Conservation (phyloP, 2,797 vertebrate species). For the Sardinella longiceps region DNA sequence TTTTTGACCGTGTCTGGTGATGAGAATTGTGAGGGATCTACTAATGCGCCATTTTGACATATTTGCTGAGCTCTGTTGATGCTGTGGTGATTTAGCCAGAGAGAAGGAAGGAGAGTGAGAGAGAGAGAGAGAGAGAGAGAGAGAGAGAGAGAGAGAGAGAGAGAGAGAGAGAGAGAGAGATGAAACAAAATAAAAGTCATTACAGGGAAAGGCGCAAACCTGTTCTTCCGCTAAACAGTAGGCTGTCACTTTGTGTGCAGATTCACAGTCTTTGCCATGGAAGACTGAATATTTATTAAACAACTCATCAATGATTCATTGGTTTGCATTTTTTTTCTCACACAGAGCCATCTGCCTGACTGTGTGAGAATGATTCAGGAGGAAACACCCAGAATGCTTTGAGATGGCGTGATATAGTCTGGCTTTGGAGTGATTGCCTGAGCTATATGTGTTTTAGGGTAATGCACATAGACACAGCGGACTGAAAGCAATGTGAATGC, state of each 20-base stretch:
- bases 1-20: background rate
- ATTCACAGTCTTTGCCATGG: background rate
- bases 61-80: background rate
- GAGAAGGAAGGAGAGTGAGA: too few species aligned
- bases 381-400: background rate
- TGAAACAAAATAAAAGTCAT: background rate
- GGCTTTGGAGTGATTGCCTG: background rate
- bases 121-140: too few species aligned
- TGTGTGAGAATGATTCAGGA: background rate
- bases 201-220: background rate
- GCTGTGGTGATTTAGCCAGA: background rate
- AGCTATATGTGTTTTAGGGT: background rate
- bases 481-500: background rate
- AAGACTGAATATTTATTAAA: background rate
- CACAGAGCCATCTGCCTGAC: slow-evolving; percentile 20
- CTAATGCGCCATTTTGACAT: background rate
- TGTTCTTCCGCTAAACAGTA: background rate
- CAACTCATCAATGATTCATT: slow-evolving; percentile 14
- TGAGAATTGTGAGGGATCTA: background rate
- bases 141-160: background rate
- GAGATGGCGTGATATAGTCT: background rate
- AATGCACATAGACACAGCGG: background rate
- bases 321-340: background rate
- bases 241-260: background rate
- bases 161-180: background rate